Evolutionary conservation across 2,888 invertebrate genomes (phyloP).

Genomic region (Pollenia angustigena): DNA sequence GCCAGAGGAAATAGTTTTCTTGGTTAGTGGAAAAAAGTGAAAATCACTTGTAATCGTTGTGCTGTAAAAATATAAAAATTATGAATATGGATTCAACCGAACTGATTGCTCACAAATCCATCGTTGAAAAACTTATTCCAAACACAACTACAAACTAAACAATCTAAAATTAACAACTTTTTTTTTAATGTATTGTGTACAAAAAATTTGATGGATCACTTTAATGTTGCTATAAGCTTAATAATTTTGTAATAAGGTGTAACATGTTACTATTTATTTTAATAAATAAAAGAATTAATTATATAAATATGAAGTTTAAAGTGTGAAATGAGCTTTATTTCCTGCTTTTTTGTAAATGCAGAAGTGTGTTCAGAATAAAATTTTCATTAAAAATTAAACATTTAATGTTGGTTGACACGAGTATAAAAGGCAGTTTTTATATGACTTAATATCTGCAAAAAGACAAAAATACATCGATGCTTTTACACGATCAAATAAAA

Average conservation of each 20-base stretch:
- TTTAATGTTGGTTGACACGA: too few species aligned
- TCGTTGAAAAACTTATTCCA: constrained; percentile 21
- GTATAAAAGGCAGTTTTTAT: too few species aligned
- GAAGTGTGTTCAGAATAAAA: too few species aligned
- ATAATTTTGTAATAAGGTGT: constrained; percentile 4
- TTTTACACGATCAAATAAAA: too few species aligned
- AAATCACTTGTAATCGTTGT: neutral
- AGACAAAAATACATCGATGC: too few species aligned
- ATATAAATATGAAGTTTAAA: neutral
- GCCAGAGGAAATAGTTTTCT: constrained; percentile 23
- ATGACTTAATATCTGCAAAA: too few species aligned
- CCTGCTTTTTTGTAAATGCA: too few species aligned
- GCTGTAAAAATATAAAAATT: constrained; percentile 11
- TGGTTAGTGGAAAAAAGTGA: constrained; percentile 15
- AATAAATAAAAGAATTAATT: neutral
- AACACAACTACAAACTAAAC: neutral
- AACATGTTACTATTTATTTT: neutral
- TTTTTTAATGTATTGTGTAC: constrained; percentile 28
- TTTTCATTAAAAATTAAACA: too few species aligned
- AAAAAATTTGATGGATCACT: neutral
- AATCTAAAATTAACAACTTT: neutral
- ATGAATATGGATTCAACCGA: constrained; percentile 24
- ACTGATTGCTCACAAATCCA: constrained; percentile 11
- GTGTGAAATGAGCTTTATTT: neutral
- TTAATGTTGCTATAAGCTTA: neutral